Evolutionary conservation across 2,888 invertebrate species (phyloP), one percentile per base, ranked within the genome.

Genomic region (Melanargia galathea): DNA sequence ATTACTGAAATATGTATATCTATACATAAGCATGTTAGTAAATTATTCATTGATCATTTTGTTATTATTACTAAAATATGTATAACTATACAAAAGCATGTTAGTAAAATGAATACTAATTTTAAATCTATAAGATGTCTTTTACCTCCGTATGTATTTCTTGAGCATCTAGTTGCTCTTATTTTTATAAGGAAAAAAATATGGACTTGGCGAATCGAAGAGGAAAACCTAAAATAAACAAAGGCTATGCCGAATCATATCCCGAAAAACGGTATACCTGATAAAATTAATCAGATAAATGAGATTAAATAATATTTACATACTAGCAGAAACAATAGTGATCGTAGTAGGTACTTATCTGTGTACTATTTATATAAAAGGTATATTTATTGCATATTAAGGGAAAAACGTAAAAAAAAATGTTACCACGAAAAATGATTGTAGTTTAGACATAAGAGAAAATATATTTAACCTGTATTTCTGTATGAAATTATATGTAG

Each of bases 401-500:
- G 79, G 79, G 90, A 90, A 90, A 88, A 91, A 89, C 80, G 81
- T 81, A 84, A 89, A 90, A 91, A 86, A 69, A 70, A 72, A 90
- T 76, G 79, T 79, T 74, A 83, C 80, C 82, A 84, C 78, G 77
- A 85, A 85, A 84, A 80, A 86, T 83, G 77, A 84, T 84, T 86
- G 90, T 90, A 90, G 90, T 82, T 80, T 82, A 89, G 87, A 81
- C 67, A 66, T 90, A 90, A 89, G 87, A 82, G 83, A 85, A 83
- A 90, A 88, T 90, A 90, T 91, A 91, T 90, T 87, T 91, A 91
- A 90, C 84, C 91, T 58, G 90, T 91, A 91, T 91, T 91, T 91
- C 91, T 90, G 90, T 91, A 91, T 90, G 90, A 90, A 89, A 91
- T 91, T 90, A 91, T 90, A 91, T 89, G 91, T 91, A 90, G 90